Base-by-base conservation (phyloP, 2,888 invertebrate species). In the Syrista parreyssii region DNA sequence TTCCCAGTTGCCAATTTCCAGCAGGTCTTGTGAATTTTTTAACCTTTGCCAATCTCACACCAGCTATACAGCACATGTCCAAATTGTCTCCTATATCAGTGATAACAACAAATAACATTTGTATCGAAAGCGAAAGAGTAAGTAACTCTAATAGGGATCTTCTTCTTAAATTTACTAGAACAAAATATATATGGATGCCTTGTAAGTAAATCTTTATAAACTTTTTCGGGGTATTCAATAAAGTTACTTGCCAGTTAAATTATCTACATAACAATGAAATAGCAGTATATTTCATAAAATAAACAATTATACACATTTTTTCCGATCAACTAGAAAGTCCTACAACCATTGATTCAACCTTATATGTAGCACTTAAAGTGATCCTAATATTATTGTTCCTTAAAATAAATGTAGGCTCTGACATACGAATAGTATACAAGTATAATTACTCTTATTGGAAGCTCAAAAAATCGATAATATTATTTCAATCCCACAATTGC, bases 1-100 rank as follows among this genome's bases (percentile, higher is more conserved):
- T 84, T 32, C 75, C 79, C 6, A 79, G 81, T 23, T 83, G 83
- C 68, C 82, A 81, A 23, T 82, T 84, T 76, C 83, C 82, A 30
- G 76, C 79, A 12, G 84, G 84, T 30, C 80, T 84, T 15, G 74
- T 84, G 9, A 84, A 81, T 72, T 78, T 75, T 30, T 33, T 84
- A 12, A 78, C 82, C 4, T 82, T 82, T 31, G 55, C 78, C 35
- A 78, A 81, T 73, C 68, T 81, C n/a, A 55, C 55, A 23, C 2
- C 55, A 55, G 55, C 23, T 23, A 0, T 55, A 55, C 55, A 23
- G 9, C 23, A 55, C 55, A 55, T 55, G 55, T 55, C 55, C 55
- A 55, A 15, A 23, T 55, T 55, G 55, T 15, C 23, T 55, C 0
- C 23, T 55, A 23, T 55, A 55, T 55, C 55, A 23, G 1, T 23